These are phyloP conservation scores for Zenarchopterus dispar DNA, from an alignment of 2,797 vertebrate species.

Conservation along the genomic window DNA sequence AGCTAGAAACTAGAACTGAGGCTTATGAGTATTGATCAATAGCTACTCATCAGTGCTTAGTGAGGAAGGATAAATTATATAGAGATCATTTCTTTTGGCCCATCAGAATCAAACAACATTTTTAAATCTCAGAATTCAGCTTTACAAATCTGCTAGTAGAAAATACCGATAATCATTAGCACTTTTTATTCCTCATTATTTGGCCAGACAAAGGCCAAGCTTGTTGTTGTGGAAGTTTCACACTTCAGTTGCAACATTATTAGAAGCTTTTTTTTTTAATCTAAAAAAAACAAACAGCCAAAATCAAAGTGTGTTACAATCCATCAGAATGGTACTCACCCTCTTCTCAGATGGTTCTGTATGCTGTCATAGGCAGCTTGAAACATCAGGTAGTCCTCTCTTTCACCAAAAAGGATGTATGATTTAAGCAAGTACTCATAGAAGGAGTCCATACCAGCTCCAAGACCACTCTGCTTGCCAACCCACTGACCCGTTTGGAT, in stretches of 20 bases:
- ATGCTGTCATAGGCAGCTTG: constrained; percentile 92
- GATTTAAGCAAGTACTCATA: constrained; percentile 98
- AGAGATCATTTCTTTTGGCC: too few relatives aligned
- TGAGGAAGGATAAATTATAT: too few relatives aligned
- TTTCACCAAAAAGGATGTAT: constrained; percentile 97
- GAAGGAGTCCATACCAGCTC: constrained; percentile 96
- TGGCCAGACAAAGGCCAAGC: background rate
- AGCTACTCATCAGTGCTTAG: too few relatives aligned
- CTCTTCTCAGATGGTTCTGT: constrained; percentile 93
- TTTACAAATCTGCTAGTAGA: too few relatives aligned
- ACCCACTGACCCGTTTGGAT: constrained; percentile 99
- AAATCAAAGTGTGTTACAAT: background rate
- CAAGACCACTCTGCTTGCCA: constrained; percentile 94
- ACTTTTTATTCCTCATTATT: background rate
- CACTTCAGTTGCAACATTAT: background rate
- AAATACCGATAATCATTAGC: background rate
- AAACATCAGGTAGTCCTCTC: constrained; percentile 96
- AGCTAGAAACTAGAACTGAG: too few relatives aligned
- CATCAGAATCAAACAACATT: too few relatives aligned
- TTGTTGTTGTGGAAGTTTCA: background rate
- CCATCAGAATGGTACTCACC: constrained; percentile 80
- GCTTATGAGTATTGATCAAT: too few relatives aligned
- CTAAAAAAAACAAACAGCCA: too few relatives aligned
- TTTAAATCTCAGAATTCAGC: too few relatives aligned
- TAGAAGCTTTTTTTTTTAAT: background rate